Evolutionary conservation across 1,140 invertebrate genomes (phyloP).

Genomic region (Globodera rostochiensis): DNA sequence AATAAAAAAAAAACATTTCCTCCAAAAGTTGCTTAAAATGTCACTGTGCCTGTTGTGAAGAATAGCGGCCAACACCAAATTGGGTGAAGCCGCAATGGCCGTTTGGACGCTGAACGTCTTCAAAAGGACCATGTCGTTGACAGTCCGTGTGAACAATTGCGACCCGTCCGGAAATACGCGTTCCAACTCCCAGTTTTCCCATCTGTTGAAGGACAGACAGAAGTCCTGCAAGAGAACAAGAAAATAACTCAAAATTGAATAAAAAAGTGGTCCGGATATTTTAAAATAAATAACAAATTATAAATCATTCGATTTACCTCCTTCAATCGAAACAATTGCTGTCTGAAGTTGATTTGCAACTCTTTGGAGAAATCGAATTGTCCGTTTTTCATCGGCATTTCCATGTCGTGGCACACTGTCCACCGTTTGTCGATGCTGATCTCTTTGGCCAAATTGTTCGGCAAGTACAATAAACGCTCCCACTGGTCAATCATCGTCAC

Average conservation of each 20-base stretch:
- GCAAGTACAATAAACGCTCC: slow-evolving; percentile 29
- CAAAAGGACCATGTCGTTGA: slow-evolving; percentile 23
- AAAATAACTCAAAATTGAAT: not conserved
- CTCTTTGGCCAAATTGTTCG: slow-evolving; percentile 22
- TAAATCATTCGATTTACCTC: slow-evolving; percentile 13
- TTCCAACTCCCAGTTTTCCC: slow-evolving; percentile 6
- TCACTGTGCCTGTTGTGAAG: slow-evolving; percentile 8
- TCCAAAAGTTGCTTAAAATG: too few relatives aligned
- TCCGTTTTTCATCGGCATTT: slow-evolving; percentile 34
- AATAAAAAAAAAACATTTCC: too few relatives aligned
- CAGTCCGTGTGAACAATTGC: slow-evolving; percentile 20
- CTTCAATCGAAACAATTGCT: slow-evolving; percentile 15
- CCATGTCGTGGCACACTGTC: slow-evolving; percentile 21
- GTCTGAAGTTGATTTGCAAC: slow-evolving; percentile 30
- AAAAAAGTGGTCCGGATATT: not conserved
- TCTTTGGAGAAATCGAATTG: slow-evolving; percentile 35
- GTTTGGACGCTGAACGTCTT: slow-evolving; percentile 20
- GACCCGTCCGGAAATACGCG: slow-evolving; percentile 22
- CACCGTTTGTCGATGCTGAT: slow-evolving; percentile 14
- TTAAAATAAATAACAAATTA: not conserved
- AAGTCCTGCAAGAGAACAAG: not conserved
- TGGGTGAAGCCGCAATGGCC: slow-evolving; percentile 18
- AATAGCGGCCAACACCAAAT: slow-evolving; percentile 13
- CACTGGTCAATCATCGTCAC: slow-evolving; percentile 35
- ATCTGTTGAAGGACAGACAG: not conserved